A percentile compares a stretch with the other conserved stretches of the same genome.
Evolutionary conservation across 2,888 invertebrate species (phyloP).

Genomic region (Leptinotarsa peninsularis): DNA sequence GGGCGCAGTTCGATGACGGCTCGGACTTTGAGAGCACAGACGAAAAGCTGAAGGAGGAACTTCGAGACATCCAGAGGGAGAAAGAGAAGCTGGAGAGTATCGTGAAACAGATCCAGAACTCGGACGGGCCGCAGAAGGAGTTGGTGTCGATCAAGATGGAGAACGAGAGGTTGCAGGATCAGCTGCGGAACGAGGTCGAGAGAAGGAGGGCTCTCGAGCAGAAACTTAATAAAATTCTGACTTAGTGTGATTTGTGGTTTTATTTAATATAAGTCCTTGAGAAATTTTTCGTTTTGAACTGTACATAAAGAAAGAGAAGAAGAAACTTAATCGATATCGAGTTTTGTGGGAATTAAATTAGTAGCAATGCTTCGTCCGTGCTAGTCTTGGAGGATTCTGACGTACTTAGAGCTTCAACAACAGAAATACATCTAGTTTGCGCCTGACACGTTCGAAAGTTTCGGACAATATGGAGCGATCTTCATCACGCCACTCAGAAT

Average conservation of each 20-base stretch:
- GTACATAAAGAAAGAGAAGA: no score
- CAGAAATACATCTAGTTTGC: no score
- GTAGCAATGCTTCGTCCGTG: no score
- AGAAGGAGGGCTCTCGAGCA: conserved; percentile 29
- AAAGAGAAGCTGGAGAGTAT: conserved; percentile 29
- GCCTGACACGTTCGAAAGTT: no score
- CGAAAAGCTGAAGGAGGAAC: conserved; percentile 32
- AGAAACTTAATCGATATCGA: no score
- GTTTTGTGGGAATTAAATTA: no score
- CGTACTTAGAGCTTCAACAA: no score
- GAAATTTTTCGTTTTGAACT: no score
- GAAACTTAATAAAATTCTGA: conserved; percentile 25
- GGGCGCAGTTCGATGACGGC: background rate
- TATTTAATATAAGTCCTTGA: background rate
- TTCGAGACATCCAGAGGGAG: conserved; percentile 32
- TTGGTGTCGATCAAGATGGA: conserved; percentile 22
- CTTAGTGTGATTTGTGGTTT: background rate
- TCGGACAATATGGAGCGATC: no score
- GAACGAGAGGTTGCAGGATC: conserved; percentile 34
- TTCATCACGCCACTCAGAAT: no score
- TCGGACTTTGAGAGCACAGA: conserved; percentile 31
- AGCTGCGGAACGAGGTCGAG: conserved; percentile 27
- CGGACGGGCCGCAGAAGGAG: conserved; percentile 28
- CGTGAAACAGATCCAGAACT: conserved; percentile 29
- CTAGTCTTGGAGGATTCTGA: no score